Evolutionary conservation across 2,113 vertebrate genomes (phyloP), one percentile per base, ranked within the genome.

Genomic region (Calidris pygmaea): DNA sequence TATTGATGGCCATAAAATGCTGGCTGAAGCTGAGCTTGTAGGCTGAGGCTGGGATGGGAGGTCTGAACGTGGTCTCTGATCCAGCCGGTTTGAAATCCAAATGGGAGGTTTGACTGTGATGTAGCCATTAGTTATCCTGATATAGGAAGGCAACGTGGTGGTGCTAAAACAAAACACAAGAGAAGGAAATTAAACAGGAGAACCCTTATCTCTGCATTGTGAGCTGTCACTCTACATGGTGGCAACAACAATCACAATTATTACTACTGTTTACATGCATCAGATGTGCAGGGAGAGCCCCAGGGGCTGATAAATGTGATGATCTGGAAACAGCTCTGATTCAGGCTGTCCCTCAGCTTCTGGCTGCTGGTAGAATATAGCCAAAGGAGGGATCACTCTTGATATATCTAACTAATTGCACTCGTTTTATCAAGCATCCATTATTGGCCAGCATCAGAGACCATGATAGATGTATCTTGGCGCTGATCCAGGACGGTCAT

Each of bases 91-190:
- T 9, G 98, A 96, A 92, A 98, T 96, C 97, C 98, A 98, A 48
- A 98, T 93, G 9, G 97, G 98, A 59, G 99, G 98, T 63, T 98
- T 98, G 93, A 98, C 98, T 1, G 99, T 99, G 93, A 98, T 97
- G 12, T 99, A 98, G 89, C 98, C 98, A 11, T 99, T 98, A 32
- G 98, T 98, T 96, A 98, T 98, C 97, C 98, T 98, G 76, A 99
- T 88, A 21, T 98, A 98, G 5, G 98, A 98, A 53, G 98, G 98
- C 30, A 98, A 97, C 3, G 98, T 98, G 12, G 98, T 99, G 14
- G 99, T 99, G 96, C 99, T 99, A 78, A 23, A 94, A 92, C 37
- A 84, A 91, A 97, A 96, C 93, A 96, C 83, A 93, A n/a, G 50
- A 91, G 58, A 56, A 89, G 32, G 85, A 75, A 52, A 86, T 88